Evolutionary conservation across 2,797 vertebrate genomes (phyloP).

Genomic region (Esox masquinongy): DNA sequence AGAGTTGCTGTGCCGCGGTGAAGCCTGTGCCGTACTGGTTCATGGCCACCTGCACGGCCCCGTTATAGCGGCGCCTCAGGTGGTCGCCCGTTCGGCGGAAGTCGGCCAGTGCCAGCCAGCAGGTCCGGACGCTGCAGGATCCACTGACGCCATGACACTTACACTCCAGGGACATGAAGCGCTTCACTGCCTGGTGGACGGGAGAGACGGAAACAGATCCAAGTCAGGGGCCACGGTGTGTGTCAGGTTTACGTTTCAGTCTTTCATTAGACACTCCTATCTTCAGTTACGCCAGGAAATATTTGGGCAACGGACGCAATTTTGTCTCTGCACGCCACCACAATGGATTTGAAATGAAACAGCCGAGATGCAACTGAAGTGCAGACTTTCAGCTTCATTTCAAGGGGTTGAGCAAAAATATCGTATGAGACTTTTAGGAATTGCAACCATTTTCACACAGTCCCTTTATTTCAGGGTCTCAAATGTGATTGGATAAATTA

Average conservation of each 20-base stretch:
- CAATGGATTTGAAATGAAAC: too few relatives aligned
- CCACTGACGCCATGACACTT: conserved; percentile 97
- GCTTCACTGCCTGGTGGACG: conserved; percentile 85
- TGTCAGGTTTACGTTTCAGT: background rate
- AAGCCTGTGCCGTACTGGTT: conserved; percentile 95
- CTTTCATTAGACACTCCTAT: too few relatives aligned
- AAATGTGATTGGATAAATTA: too few relatives aligned
- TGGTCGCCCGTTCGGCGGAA: conserved; percentile 91
- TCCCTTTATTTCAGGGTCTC: too few relatives aligned
- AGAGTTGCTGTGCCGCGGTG: conserved; percentile 83
- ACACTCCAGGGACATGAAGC: conserved; percentile 92
- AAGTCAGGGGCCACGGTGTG: background rate
- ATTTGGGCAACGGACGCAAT: too few relatives aligned
- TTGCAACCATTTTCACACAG: too few relatives aligned
- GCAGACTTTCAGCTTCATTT: too few relatives aligned
- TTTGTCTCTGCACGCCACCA: too few relatives aligned
- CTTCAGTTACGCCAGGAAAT: too few relatives aligned
- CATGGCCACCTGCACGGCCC: conserved; percentile 91
- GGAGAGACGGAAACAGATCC: background rate
- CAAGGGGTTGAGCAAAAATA: too few relatives aligned
- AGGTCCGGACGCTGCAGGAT: conserved; percentile 90
- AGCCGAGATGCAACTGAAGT: too few relatives aligned
- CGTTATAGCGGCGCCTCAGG: conserved; percentile 88
- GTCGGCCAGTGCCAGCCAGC: conserved; percentile 94
- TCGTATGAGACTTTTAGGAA: too few relatives aligned